A percentile compares a stretch with the other conserved stretches of the same genome.
phyloP scores from a whole-genome alignment of 64 coral and sea anemone species.

The Actinia tenebrosa region DNA sequence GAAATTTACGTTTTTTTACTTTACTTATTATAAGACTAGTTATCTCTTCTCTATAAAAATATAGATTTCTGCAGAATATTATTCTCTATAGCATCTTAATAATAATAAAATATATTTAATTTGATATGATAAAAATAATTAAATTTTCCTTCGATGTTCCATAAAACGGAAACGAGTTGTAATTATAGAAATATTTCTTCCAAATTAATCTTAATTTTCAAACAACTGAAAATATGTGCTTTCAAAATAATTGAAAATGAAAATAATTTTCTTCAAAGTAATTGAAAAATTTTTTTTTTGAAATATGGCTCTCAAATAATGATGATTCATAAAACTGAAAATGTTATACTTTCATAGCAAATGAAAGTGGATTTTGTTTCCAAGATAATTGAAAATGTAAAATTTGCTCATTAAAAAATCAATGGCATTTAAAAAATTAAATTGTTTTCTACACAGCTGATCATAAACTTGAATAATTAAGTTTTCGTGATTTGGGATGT shows the following conservation, averaged over 20 bases:
- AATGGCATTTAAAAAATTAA: not conserved
- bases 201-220: not conserved
- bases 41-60: constrained; percentile 13
- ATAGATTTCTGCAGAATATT: not conserved
- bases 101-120: not conserved
- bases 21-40: not conserved
- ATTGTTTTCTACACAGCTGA: not conserved
- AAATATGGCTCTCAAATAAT: not conserved
- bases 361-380: not conserved
- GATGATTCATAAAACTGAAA: not conserved
- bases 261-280: not conserved
- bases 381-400: not conserved
- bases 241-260: not conserved
- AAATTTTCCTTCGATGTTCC: not conserved
- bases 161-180: not conserved
- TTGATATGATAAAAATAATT: not conserved
- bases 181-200: constrained; percentile 1
- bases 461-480: not conserved
- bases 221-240: not conserved
- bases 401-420: not conserved
- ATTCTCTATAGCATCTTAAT: not conserved
- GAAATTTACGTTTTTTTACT: not conserved
- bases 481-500: not conserved
- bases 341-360: not conserved
- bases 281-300: not conserved